phyloP scores from a whole-genome alignment of 2,888 invertebrate genomes.

The Drosophila sordidula region DNA sequence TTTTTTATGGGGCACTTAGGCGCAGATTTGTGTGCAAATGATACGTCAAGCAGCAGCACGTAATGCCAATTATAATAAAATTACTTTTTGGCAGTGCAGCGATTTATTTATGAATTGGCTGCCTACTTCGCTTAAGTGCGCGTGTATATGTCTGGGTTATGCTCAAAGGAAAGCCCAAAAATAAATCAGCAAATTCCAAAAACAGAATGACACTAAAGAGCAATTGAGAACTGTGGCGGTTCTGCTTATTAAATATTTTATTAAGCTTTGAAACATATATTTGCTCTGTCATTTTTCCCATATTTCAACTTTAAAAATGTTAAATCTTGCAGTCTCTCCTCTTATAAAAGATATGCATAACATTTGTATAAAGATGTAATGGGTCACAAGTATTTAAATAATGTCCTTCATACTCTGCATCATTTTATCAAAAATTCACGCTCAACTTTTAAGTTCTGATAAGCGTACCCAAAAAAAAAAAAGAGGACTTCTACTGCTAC shows the following conservation, averaged over 20 bases:
- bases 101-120: constrained; percentile 47
- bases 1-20: constrained; percentile 62
- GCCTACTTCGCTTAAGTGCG: neutral
- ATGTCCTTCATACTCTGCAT: neutral
- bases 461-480: constrained; percentile 4
- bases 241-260: neutral
- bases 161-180: constrained; percentile 5
- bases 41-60: constrained; percentile 67
- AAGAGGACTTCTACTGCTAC: neutral
- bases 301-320: neutral
- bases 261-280: neutral
- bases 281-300: neutral
- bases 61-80: constrained; percentile 74
- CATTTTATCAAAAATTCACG: constrained; percentile 1
- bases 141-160: neutral
- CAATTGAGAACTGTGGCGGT: neutral
- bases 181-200: constrained; percentile 5
- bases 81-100: constrained; percentile 53
- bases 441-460: constrained; percentile 28
- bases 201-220: neutral
- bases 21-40: constrained; percentile 70
- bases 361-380: neutral
- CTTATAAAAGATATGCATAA: neutral
- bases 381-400: neutral
- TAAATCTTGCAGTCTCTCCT: neutral